These are phyloP conservation scores for Theristicus caerulescens DNA, from an alignment of 2,113 vertebrate species.

Conservation along the genomic window DNA sequence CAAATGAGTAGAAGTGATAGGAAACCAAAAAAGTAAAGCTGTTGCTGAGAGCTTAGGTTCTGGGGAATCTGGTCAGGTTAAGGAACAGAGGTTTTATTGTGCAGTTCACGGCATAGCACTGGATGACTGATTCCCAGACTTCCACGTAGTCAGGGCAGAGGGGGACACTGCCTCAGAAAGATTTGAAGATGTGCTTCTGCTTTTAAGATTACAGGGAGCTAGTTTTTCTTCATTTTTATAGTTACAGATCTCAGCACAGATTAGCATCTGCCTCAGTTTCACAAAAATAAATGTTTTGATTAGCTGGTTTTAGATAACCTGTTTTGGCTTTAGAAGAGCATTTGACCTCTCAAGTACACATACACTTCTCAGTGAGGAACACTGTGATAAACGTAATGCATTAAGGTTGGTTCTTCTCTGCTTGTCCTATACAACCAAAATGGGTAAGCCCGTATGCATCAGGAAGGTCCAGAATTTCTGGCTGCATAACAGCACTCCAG, in stretches of 20 bases:
- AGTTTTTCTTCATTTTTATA: neutral
- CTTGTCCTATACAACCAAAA: neutral
- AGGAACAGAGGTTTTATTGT: neutral
- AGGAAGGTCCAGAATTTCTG: neutral
- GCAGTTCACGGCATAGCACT: neutral
- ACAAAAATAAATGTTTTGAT: neutral
- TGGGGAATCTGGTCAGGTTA: neutral
- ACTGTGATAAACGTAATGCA: neutral
- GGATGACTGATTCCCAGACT: neutral
- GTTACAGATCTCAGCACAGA: neutral
- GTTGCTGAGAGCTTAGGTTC: neutral
- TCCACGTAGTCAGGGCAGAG: accelerated
- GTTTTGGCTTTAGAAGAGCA: neutral
- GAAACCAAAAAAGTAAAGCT: neutral
- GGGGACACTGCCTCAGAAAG: neutral
- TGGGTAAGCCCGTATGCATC: neutral
- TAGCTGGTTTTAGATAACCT: neutral
- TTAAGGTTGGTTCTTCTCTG: neutral
- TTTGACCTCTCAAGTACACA: neutral
- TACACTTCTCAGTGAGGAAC: neutral
- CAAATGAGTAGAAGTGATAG: neutral
- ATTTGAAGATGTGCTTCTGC: neutral
- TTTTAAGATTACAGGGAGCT: neutral
- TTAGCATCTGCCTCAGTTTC: neutral
- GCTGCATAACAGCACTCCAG: neutral